These are phyloP conservation scores for Zaprionus lachaisei DNA, from an alignment of 1,140 invertebrate genomes.

Conservation along the genomic window DNA sequence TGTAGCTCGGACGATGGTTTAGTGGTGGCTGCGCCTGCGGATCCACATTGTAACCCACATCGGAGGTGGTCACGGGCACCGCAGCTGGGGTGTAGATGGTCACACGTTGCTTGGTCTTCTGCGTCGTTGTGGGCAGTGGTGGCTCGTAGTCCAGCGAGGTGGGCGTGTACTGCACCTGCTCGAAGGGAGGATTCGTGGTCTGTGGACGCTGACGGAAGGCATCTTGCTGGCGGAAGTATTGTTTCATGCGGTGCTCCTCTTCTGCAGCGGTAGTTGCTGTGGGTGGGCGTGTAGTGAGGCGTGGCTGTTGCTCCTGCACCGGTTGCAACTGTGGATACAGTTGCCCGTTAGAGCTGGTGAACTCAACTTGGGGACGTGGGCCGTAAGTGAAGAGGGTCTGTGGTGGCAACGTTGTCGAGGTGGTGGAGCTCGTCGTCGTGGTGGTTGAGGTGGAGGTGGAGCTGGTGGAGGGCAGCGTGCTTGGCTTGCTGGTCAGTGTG, in stretches of 20 bases:
- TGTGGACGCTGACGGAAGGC: constrained; percentile 79
- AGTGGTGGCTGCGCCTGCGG: constrained; percentile 48
- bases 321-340: constrained; percentile 66
- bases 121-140: constrained; percentile 52
- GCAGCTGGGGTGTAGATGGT: constrained; percentile 66
- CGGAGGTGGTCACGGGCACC: constrained; percentile 63
- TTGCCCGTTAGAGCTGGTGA: constrained; percentile 71
- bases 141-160: constrained; percentile 58
- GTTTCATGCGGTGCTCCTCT: constrained; percentile 80
- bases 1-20: constrained; percentile 73
- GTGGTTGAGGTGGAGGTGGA: constrained; percentile 61
- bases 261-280: constrained; percentile 36
- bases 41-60: constrained; percentile 70
- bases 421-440: constrained; percentile 56
- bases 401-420: constrained; percentile 66
- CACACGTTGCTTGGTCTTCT: constrained; percentile 66
- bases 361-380: constrained; percentile 73
- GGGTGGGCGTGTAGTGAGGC: constrained; percentile 68
- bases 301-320: constrained; percentile 53
- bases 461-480: constrained; percentile 38
- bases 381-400: constrained; percentile 72
- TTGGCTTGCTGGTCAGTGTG: constrained; percentile 54
- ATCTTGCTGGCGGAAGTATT: constrained; percentile 82
- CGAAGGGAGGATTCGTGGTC: constrained; percentile 71
- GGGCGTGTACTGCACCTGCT: constrained; percentile 74